These are phyloP conservation scores for Thumatha senex DNA, from an alignment of 2,888 invertebrate species.

Conservation along the genomic window DNA sequence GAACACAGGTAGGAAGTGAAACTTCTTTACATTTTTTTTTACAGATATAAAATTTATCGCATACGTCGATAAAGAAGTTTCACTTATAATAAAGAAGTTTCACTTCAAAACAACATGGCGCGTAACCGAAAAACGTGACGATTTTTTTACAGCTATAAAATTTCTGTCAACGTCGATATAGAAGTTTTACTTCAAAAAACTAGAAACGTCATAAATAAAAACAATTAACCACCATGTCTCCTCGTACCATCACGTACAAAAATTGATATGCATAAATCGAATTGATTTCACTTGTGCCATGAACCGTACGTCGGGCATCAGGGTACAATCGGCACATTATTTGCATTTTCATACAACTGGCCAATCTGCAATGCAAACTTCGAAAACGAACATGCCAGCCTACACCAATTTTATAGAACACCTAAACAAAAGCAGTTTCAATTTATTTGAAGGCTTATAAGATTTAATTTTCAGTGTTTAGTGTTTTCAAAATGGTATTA, in stretches of 20 bases:
- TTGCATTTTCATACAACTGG: conserved; percentile 72
- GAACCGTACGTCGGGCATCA: conserved; percentile 24
- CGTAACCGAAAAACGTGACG: too few relatives aligned
- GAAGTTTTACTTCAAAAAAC: too few relatives aligned
- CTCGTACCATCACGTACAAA: conserved; percentile 4
- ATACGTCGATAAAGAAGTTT: too few relatives aligned
- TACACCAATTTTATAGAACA: conserved; percentile 33
- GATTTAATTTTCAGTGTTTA: not conserved
- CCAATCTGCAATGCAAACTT: conserved; percentile 77
- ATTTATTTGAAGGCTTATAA: not conserved
- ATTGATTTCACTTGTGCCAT: conserved; percentile 33
- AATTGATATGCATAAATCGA: conserved; percentile 23
- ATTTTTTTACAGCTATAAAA: not conserved
- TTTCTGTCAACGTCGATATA: too few relatives aligned
- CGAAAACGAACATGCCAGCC: conserved; percentile 57
- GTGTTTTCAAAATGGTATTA: conserved; percentile 9
- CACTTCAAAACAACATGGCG: too few relatives aligned
- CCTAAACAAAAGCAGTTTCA: conserved; percentile 1
- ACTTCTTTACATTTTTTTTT: too few relatives aligned
- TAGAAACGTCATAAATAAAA: not conserved
- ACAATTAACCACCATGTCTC: not conserved
- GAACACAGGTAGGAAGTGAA: too few relatives aligned
- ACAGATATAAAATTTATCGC: too few relatives aligned
- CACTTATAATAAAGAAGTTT: too few relatives aligned
- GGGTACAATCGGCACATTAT: conserved; percentile 54